These are phyloP conservation scores for Stomatorhinus ivindoensis DNA, from an alignment of 2,113 vertebrate genomes.

Conservation along the genomic window DNA sequence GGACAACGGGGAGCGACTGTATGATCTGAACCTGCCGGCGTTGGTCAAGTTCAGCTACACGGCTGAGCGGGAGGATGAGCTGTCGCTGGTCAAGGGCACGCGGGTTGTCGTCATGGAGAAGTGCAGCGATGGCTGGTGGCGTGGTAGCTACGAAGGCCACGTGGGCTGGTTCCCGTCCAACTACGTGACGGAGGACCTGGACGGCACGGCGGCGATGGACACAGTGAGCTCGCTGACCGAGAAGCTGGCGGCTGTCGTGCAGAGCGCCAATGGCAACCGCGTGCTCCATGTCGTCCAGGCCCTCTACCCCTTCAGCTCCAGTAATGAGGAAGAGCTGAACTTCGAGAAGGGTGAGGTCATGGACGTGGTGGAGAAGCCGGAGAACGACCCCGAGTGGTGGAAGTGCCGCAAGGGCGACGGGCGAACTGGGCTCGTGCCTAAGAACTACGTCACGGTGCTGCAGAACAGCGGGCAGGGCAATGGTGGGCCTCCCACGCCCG, in stretches of 20 bases:
- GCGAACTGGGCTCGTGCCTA: slow-evolving; percentile 77
- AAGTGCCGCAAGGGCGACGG: slow-evolving; percentile 83
- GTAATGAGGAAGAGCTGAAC: slow-evolving; percentile 84
- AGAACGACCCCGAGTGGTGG: slow-evolving; percentile 90
- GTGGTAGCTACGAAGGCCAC: slow-evolving; percentile 74
- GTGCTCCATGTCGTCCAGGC: slow-evolving; percentile 81
- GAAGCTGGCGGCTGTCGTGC: slow-evolving; percentile 74
- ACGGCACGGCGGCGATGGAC: slow-evolving; percentile 62
- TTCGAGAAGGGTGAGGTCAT: slow-evolving; percentile 85
- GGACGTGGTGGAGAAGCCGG: slow-evolving; percentile 86
- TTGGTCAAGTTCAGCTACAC: slow-evolving; percentile 83
- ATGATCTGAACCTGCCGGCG: slow-evolving; percentile 81
- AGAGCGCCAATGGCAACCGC: slow-evolving; percentile 66
- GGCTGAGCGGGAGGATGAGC: slow-evolving; percentile 81
- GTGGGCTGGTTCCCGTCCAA: slow-evolving; percentile 88
- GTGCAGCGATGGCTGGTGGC: slow-evolving; percentile 89
- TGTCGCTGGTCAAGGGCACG: slow-evolving; percentile 78
- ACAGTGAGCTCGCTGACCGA: slow-evolving; percentile 70
- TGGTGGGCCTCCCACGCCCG: slow-evolving; percentile 73
- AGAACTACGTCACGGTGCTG: slow-evolving; percentile 84
- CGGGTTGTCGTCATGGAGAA: slow-evolving; percentile 88
- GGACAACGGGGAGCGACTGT: slow-evolving; percentile 76
- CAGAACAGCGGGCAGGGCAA: slow-evolving; percentile 56
- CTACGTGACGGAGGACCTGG: slow-evolving; percentile 80
- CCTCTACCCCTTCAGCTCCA: slow-evolving; percentile 81